These are phyloP conservation scores for Ageneiosus marmoratus DNA, from an alignment of 2,113 vertebrate species.

Conservation along the genomic window DNA sequence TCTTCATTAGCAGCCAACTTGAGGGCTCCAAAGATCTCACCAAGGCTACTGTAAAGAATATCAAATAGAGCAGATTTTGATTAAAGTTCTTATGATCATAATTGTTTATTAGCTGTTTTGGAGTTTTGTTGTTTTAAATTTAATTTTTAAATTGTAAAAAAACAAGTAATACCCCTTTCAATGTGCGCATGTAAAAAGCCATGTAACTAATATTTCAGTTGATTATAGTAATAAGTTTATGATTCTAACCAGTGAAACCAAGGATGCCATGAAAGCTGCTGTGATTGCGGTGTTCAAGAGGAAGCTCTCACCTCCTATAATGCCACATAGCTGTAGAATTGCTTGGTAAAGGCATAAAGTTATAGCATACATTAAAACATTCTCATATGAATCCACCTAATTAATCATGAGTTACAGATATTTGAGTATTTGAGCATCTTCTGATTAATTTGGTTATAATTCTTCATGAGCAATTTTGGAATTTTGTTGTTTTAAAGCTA, in stretches of 20 bases:
- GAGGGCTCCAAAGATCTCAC: background rate
- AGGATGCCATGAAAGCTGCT: constrained; percentile 2
- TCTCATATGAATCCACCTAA: background rate
- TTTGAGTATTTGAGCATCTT: too few relatives aligned
- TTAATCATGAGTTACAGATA: background rate
- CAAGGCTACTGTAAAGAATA: background rate
- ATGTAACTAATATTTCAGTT: too few relatives aligned
- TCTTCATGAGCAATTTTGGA: too few relatives aligned
- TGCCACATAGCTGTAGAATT: background rate
- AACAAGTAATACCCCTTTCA: background rate
- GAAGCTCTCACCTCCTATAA: background rate
- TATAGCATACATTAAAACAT: background rate
- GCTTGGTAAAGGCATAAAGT: background rate
- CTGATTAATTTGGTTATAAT: too few relatives aligned
- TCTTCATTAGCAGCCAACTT: background rate
- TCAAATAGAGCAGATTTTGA: background rate
- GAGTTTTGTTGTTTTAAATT: background rate
- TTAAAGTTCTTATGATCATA: background rate
- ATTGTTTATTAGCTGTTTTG: background rate
- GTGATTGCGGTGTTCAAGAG: background rate
- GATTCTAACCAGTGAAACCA: too few relatives aligned
- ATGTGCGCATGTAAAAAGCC: too few relatives aligned
- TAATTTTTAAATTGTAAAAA: background rate
- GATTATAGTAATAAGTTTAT: too few relatives aligned
- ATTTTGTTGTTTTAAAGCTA: too few relatives aligned